These are phyloP conservation scores for Megaptera novaeangliae DNA, from an alignment of 2,113 vertebrate species.

Conservation along the genomic window DNA sequence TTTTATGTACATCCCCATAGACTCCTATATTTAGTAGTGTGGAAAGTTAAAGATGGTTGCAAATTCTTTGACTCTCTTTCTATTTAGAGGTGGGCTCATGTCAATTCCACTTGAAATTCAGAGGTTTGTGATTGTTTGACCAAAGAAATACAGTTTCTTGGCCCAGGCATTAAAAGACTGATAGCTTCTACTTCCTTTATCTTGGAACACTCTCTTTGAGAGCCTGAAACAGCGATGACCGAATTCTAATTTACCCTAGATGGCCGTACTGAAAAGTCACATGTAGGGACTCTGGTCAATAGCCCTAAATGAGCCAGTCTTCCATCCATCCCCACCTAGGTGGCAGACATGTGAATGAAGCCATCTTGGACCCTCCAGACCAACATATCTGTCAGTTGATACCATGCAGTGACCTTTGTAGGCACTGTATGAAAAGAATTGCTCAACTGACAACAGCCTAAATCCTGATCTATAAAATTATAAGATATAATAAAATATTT, in stretches of 20 bases:
- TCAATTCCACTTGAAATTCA: background rate
- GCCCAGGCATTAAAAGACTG: background rate
- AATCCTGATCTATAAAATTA: background rate
- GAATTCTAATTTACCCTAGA: background rate
- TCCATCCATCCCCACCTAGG: background rate
- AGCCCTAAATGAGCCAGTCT: background rate
- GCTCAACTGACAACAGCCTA: background rate
- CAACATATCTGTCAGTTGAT: background rate
- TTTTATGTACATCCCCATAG: background rate
- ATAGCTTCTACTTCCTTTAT: background rate
- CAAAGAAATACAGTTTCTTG: background rate
- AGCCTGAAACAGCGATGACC: background rate
- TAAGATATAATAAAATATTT: background rate
- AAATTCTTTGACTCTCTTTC: background rate
- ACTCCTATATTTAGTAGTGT: background rate
- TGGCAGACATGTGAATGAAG: background rate
- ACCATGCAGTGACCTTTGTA: background rate
- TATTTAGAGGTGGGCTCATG: background rate
- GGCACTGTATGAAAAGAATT: background rate
- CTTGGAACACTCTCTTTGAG: background rate
- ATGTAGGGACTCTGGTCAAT: background rate
- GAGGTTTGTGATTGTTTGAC: background rate
- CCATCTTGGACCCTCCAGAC: background rate
- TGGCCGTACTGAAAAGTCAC: background rate
- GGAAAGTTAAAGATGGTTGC: background rate